These are phyloP conservation scores for Lasioglossum figueresi DNA, from an alignment of 2,888 invertebrate species.

Conservation along the genomic window DNA sequence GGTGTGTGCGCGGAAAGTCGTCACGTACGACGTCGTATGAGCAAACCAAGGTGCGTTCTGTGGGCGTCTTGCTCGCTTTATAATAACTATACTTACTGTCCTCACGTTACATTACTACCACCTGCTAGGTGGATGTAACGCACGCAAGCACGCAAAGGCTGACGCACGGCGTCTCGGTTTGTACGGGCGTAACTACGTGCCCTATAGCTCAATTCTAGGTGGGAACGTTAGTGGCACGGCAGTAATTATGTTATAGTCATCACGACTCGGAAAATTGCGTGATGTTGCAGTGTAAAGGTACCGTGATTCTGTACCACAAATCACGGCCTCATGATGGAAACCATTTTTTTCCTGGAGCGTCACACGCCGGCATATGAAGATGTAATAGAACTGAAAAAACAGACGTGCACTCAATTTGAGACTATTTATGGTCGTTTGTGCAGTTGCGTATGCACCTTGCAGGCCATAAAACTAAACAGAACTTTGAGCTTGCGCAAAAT, in stretches of 20 bases:
- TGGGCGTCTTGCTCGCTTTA: slow-evolving; percentile 69
- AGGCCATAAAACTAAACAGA: not conserved
- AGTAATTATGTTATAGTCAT: slow-evolving; percentile 71
- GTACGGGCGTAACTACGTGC: slow-evolving; percentile 45
- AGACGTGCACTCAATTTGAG: not conserved
- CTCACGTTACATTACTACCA: slow-evolving; percentile 65
- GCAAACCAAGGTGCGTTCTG: slow-evolving; percentile 64
- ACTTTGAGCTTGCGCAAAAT: not conserved
- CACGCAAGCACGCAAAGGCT: slow-evolving; percentile 69
- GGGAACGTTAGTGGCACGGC: slow-evolving; percentile 60
- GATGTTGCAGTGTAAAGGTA: slow-evolving; percentile 59
- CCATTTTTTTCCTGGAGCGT: slow-evolving; percentile 3
- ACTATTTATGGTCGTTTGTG: not conserved
- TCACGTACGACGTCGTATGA: slow-evolving; percentile 17
- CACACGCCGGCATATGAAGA: not conserved
- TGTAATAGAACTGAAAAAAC: not conserved
- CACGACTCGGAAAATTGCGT: slow-evolving; percentile 58
- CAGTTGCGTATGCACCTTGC: not conserved
- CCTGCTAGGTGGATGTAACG: slow-evolving; percentile 68
- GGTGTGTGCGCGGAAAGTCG: slow-evolving; percentile 35
- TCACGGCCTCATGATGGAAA: slow-evolving; percentile 51
- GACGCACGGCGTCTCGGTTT: slow-evolving; percentile 37
- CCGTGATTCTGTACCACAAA: slow-evolving; percentile 61
- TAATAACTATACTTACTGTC: slow-evolving; percentile 79
- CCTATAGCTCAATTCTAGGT: slow-evolving; percentile 54